These are phyloP conservation scores for Bergia puertoricense DNA, from an alignment of 92 coral and sea anemone species.

Conservation along the genomic window DNA sequence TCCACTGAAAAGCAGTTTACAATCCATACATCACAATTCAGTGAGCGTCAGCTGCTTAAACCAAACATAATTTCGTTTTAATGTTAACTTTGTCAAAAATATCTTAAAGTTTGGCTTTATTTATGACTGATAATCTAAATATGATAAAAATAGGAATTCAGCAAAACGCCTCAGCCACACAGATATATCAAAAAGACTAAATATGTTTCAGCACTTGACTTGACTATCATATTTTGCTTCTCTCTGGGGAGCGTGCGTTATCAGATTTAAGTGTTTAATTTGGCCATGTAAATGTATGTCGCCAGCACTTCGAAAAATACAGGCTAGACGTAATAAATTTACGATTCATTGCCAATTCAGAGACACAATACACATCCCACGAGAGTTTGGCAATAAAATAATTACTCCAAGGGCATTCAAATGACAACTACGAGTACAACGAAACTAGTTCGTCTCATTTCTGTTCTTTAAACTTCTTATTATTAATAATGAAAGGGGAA, in stretches of 20 bases:
- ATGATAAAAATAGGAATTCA: not conserved
- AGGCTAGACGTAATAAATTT: not conserved
- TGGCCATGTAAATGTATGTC: not conserved
- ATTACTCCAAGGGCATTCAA: not conserved
- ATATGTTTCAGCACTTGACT: not conserved
- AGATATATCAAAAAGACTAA: not conserved
- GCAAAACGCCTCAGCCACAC: not conserved
- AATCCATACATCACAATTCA: too few relatives aligned
- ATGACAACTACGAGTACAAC: not conserved
- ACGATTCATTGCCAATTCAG: not conserved
- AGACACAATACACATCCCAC: not conserved
- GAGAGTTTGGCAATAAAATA: not conserved
- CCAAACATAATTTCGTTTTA: too few relatives aligned
- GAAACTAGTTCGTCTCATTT: not conserved
- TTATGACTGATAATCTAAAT: too few relatives aligned
- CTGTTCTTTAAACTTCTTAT: not conserved
- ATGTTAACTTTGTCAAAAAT: too few relatives aligned
- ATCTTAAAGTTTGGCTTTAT: too few relatives aligned
- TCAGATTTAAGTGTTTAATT: slow-evolving; percentile 2
- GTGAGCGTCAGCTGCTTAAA: too few relatives aligned
- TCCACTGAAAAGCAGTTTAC: too few relatives aligned
- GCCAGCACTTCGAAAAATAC: not conserved
- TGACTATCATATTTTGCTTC: not conserved
- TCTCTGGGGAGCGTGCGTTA: not conserved
- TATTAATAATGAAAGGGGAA: not conserved